phyloP scores from a whole-genome alignment of 2,113 vertebrate genomes.

The Chaetodon trifascialis region DNA sequence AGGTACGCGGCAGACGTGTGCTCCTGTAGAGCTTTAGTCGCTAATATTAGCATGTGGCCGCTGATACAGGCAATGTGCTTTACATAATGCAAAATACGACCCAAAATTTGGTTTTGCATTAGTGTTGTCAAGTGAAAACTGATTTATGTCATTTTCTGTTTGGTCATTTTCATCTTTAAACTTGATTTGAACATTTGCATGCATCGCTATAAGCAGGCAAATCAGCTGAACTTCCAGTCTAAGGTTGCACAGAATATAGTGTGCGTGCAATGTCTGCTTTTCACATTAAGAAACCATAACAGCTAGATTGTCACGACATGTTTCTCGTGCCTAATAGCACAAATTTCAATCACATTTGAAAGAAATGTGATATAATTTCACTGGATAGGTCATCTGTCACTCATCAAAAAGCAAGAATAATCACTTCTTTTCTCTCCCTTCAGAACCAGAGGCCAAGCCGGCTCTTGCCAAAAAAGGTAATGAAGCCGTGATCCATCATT shows the following conservation, averaged over 20 bases:
- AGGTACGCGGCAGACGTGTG: constrained; percentile 40
- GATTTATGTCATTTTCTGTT: not conserved
- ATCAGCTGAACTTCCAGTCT: too few species aligned
- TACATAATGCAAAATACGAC: too few species aligned
- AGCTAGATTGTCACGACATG: too few species aligned
- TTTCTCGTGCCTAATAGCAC: not conserved
- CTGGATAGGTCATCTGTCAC: not conserved
- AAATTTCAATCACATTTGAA: not conserved
- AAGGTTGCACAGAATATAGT: not conserved
- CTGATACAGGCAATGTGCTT: not conserved
- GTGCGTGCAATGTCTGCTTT: not conserved
- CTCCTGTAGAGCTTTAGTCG: not conserved
- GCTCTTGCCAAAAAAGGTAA: constrained; percentile 61
- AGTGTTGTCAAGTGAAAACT: too few species aligned
- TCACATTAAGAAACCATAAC: too few species aligned
- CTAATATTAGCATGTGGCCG: not conserved
- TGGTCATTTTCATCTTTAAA: not conserved
- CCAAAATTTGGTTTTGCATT: too few species aligned
- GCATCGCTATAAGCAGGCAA: not conserved
- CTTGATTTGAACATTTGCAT: not conserved
- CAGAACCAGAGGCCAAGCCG: constrained; percentile 60
- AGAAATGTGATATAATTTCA: not conserved
- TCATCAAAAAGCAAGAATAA: not conserved
- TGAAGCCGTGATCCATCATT: not conserved
- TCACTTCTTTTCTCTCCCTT: not conserved